These are phyloP conservation scores for Hydractinia echinata DNA, from an alignment of 30 jellyfish, hydroid and myxozoan species.

Conservation along the genomic window DNA sequence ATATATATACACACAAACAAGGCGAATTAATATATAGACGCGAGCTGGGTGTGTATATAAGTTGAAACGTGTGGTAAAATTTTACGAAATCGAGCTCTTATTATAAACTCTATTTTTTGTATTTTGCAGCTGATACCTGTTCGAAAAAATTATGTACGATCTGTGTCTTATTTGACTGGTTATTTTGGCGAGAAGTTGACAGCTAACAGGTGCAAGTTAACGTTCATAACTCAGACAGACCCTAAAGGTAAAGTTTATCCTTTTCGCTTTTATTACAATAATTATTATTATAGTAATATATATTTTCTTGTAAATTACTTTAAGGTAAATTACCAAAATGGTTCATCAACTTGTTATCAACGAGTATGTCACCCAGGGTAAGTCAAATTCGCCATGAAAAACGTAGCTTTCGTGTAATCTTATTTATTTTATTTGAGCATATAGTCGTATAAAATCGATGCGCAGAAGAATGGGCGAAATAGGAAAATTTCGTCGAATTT, in stretches of 20 bases:
- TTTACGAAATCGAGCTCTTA: too few relatives aligned
- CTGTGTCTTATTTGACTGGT: constrained; percentile 40
- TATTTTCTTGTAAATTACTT: background rate
- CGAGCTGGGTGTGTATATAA: too few relatives aligned
- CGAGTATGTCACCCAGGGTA: constrained; percentile 57
- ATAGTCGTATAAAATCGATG: too few relatives aligned
- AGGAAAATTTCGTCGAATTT: background rate
- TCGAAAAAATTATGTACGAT: constrained; percentile 43
- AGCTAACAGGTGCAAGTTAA: constrained; percentile 13
- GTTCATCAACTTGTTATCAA: constrained; percentile 43
- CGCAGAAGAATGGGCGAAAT: too few relatives aligned
- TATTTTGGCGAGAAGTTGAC: constrained; percentile 37
- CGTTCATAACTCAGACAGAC: constrained; percentile 41
- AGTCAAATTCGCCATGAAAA: background rate
- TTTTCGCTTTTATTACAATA: background rate
- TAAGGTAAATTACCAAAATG: constrained; percentile 58
- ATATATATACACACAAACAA: too few relatives aligned
- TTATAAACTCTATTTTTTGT: background rate
- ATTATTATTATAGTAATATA: background rate
- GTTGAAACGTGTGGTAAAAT: too few relatives aligned
- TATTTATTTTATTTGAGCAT: too few relatives aligned
- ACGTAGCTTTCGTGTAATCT: too few relatives aligned
- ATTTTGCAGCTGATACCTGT: constrained; percentile 17
- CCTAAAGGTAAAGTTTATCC: constrained; percentile 40
- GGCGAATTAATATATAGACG: too few relatives aligned